Evolutionary conservation across 2,888 invertebrate genomes (phyloP).

Genomic region (Tineola bisselliella): DNA sequence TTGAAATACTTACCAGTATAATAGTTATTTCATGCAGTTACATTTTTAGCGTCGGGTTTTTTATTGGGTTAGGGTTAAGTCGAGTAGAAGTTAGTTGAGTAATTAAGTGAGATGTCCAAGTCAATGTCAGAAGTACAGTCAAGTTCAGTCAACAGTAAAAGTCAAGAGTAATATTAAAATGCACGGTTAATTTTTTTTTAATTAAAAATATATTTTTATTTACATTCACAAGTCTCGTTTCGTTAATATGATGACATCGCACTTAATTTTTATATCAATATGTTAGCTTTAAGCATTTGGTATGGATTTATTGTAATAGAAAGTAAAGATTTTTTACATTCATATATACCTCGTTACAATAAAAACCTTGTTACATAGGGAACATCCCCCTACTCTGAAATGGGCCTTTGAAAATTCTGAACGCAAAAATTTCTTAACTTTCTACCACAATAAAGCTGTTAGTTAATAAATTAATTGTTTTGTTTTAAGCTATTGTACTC

Average conservation of each 20-base stretch:
- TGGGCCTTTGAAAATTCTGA: too few species aligned
- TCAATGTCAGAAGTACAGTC: constrained; percentile 15
- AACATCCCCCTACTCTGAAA: too few species aligned
- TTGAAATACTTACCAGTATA: too few species aligned
- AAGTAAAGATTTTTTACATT: too few species aligned
- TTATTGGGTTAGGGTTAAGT: background rate
- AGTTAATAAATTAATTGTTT: background rate
- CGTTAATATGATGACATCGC: constrained; percentile 47
- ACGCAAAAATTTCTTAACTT: background rate
- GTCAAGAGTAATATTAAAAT: constrained; percentile 21
- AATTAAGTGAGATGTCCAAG: constrained; percentile 57
- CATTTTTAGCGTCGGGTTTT: too few species aligned
- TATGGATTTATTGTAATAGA: too few species aligned
- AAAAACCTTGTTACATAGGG: too few species aligned
- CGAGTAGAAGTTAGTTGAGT: background rate
- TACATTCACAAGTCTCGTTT: constrained; percentile 29
- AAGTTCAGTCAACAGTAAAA: constrained; percentile 14
- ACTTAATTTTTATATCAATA: constrained; percentile 35
- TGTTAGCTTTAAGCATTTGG: constrained; percentile 23
- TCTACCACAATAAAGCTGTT: background rate
- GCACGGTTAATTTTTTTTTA: constrained; percentile 23
- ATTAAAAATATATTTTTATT: constrained; percentile 34
- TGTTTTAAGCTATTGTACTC: background rate
- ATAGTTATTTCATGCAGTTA: too few species aligned
- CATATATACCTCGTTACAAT: too few species aligned